phyloP scores from a whole-genome alignment of 2,113 vertebrate genomes.

The Callipepla californica region DNA sequence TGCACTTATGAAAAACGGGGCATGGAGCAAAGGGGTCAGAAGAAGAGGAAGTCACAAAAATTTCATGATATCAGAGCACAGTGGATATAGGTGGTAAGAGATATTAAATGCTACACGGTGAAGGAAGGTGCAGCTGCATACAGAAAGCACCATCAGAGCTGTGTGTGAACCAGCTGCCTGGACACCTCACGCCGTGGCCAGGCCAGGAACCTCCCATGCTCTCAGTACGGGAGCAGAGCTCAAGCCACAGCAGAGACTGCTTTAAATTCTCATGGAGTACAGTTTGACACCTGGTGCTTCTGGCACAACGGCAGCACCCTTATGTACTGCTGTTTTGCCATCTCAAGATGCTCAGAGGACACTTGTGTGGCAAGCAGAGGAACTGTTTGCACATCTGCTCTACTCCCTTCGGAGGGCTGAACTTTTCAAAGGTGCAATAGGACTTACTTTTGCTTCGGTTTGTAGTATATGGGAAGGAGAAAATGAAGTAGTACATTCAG shows the following conservation, averaged over 20 bases:
- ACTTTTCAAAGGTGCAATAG: neutral
- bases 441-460: neutral
- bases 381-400: neutral
- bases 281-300: rapidly evolving
- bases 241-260: neutral
- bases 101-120: neutral
- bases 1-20: slow-evolving; percentile 23
- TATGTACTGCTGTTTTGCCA: rapidly evolving
- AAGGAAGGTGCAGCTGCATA: rapidly evolving
- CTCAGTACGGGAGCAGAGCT: neutral
- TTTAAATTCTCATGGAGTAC: rapidly evolving
- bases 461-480: neutral
- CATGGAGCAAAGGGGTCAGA: neutral
- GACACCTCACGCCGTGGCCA: neutral
- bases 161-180: neutral
- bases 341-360: neutral
- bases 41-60: neutral
- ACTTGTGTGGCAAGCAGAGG: neutral
- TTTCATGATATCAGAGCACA: neutral
- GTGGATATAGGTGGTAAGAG: neutral
- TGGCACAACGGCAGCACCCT: neutral
- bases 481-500: neutral
- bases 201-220: neutral
- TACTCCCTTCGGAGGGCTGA: neutral
- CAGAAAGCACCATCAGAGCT: neutral